Conservation (phyloP, 30 jellyfish, hydroid and myxozoan genomes). For the Aurelia coerulea region DNA sequence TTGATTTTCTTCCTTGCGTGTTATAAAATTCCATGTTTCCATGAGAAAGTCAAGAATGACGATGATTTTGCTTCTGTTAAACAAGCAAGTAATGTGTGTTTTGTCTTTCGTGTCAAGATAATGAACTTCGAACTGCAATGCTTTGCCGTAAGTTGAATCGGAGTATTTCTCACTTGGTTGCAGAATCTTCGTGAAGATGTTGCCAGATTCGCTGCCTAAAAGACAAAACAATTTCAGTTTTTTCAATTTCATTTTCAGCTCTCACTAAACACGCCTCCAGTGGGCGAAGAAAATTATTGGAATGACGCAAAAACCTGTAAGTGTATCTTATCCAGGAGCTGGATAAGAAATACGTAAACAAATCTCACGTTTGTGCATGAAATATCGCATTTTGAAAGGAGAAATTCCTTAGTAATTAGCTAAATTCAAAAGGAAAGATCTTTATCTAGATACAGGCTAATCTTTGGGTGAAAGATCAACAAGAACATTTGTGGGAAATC, state of each 20-base stretch:
- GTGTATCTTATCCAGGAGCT: no score
- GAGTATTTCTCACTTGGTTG: constrained; percentile 76
- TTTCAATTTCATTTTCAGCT: background rate
- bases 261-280: background rate
- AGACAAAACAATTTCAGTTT: background rate
- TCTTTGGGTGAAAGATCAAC: no score
- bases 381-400: no score
- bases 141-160: constrained; percentile 34
- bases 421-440: no score
- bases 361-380: no score
- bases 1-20: constrained; percentile 85
- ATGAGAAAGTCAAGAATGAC: constrained; percentile 85
- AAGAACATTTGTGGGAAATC: no score
- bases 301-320: no score
- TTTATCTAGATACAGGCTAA: no score
- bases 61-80: constrained; percentile 88
- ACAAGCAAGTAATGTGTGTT: constrained; percentile 81
- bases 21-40: constrained; percentile 79
- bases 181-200: constrained; percentile 79
- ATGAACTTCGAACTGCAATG: constrained; percentile 97
- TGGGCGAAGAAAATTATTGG: no score
- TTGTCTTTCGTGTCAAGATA: constrained; percentile 90
- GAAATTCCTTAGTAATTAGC: no score
- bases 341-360: no score
- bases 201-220: constrained; percentile 47